A percentile compares a stretch with the other conserved stretches of the same genome.
Conservation (phyloP, 2,113 vertebrate species). For the Motacilla tschutschensis region DNA sequence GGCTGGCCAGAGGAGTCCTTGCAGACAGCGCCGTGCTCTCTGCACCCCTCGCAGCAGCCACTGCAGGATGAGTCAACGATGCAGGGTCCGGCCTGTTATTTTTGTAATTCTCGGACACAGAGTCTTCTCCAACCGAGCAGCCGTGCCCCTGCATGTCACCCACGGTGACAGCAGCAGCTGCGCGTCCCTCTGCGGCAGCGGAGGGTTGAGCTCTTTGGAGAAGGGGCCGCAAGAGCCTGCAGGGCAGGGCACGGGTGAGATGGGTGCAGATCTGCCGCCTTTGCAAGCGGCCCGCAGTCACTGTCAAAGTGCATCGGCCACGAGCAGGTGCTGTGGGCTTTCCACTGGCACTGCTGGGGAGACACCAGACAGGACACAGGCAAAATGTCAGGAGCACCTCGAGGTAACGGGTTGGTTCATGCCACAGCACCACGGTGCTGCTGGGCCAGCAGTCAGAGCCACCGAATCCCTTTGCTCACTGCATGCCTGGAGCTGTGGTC, state of each 20-base stretch:
- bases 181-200: rapidly evolving
- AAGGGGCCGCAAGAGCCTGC: not conserved
- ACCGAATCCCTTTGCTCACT: not conserved
- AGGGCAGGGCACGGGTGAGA: not conserved
- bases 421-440: rapidly evolving
- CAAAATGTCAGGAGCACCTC: not conserved
- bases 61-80: rapidly evolving
- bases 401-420: not conserved
- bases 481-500: rapidly evolving
- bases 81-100: not conserved
- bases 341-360: not conserved
- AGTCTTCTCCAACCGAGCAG: not conserved
- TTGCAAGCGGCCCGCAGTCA: rapidly evolving
- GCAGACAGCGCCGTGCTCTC: rapidly evolving
- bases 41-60: rapidly evolving
- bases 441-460: rapidly evolving
- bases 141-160: too few relatives aligned
- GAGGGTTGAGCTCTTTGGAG: not conserved
- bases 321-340: not conserved
- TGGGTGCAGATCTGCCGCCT: rapidly evolving
- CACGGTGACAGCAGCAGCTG: not conserved
- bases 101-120: not conserved
- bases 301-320: not conserved
- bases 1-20: rapidly evolving
- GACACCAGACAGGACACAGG: rapidly evolving